Base-by-base conservation (phyloP, 2,797 vertebrate species). In the Eurystomus glaucurus region DNA sequence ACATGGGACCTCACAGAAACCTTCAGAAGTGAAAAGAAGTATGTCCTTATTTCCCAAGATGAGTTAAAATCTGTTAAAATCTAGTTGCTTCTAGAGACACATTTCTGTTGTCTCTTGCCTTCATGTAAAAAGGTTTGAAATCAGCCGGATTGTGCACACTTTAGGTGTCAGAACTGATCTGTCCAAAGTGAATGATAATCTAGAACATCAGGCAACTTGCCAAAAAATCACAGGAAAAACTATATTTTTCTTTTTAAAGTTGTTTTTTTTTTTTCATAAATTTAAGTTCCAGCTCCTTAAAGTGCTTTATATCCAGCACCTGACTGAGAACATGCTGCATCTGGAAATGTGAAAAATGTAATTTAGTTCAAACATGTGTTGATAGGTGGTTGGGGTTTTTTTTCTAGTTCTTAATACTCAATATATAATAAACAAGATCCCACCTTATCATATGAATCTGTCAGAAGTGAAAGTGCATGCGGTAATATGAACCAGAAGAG, bases 361-460 rank as follows among this genome's bases (percentile, higher is more conserved):
- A 79, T 83, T 96, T 86, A 85, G 79, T 50, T 88, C 77, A 95
- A 97, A 86, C 62, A 41, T 78, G 90, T 94, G 71, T 94, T 90
- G 55, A 90, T 87, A 90, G 85, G 10, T 2, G 3, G 68, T 92
- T 48, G n/a, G 52, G 50, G 39, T 88, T 80, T 66, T 90, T 70
- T 90, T 88, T 48, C 19, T 82, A 29, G 29, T 89, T 43, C 23
- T 83, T 64, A 66, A 33, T 65, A 80, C 25, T 50, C 45, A 16
- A 25, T 58, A 74, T 43, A 26, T 55, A 92, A 88, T 21, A 75
- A 84, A 85, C 19, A 79, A 76, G 50, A 46, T 50, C n/a, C 35
- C 60, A 78, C 26, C 37, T 75, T 82, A 61, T 62, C 31, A 43
- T 75, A 91, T 50, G 69, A 88, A 90, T 77, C 11, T 86, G 33